Evolutionary conservation across 2,113 vertebrate species (phyloP).

Genomic region (Rhea americana): DNA sequence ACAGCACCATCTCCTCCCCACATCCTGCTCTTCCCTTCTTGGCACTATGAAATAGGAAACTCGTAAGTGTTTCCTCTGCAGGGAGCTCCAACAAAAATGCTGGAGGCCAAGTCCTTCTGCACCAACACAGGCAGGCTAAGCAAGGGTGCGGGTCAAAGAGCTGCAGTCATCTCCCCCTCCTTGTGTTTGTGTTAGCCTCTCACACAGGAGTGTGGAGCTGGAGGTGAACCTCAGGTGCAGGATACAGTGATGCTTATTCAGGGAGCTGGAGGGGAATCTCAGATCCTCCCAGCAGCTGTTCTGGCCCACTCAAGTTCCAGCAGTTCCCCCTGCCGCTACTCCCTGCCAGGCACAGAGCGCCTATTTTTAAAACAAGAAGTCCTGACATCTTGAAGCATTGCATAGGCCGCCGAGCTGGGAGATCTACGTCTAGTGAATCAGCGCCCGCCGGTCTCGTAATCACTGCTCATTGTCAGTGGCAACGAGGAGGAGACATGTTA

Average conservation of each 20-base stretch:
- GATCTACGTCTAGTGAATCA: not conserved
- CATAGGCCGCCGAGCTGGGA: not conserved
- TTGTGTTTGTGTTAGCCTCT: not conserved
- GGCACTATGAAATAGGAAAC: not conserved
- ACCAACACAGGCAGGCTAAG: not conserved
- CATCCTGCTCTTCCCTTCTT: not conserved
- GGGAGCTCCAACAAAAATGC: not conserved
- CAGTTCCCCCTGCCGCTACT: not conserved
- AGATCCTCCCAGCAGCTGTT: not conserved
- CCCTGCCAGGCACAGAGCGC: not conserved
- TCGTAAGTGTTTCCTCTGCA: not conserved
- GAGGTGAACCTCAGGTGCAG: accelerated
- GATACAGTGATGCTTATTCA: accelerated
- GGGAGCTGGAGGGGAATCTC: not conserved
- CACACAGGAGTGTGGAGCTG: accelerated
- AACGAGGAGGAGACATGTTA: accelerated
- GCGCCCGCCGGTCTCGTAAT: accelerated
- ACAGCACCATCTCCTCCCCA: not conserved
- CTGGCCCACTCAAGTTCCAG: not conserved
- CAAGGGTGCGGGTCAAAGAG: not conserved
- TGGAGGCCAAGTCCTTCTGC: not conserved
- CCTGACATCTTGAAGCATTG: not conserved
- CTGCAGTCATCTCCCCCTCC: not conserved
- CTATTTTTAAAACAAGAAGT: not conserved
- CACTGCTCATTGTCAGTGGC: accelerated